Evolutionary conservation across 1,140 invertebrate species (phyloP), one percentile per base, ranked within the genome.

Genomic region (Neodiprion pinetum): DNA sequence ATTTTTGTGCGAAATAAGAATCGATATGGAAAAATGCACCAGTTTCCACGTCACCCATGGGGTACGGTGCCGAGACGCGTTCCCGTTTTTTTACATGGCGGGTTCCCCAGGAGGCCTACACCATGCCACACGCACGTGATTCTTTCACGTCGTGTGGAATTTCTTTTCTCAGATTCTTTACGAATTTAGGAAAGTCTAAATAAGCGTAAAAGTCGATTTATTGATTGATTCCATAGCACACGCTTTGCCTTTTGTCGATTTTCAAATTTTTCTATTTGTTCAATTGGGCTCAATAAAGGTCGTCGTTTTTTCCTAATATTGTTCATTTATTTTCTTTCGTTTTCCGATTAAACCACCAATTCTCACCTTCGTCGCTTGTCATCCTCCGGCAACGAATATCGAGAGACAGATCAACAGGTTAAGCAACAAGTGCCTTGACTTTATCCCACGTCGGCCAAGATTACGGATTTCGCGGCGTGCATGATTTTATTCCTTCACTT

Each of bases 31-130:
- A n/a, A 53, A 75, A 73, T 28, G 79, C 84, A 86, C 86, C 85
- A 85, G 80, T 89, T 88, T 89, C 88, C 88, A 79, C 87, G 86
- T 88, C 84, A 89, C 87, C 87, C 85, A 84, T 76, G 88, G 82
- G 88, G 88, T 89, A 89, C 86, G 84, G 86, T 86, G 80, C 82
- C 72, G 65, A 79, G 77, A 89, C 86, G 88, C 88, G 88, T 89
- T 88, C 88, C 88, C 88, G 80, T 89, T 89, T 78, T 89, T 89
- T 89, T 88, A 89, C 88, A 89, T 89, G 87, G 88, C 87, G 87
- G 87, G 87, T 84, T 89, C 88, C 88, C 88, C 88, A 87, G 85
- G 84, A 89, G 88, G 88, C 88, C 88, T 89, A 88, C 86, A 89
- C 88, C 88, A 89, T 88, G 87, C 81, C 84, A 86, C 85, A 85